Evolutionary conservation across 2,797 vertebrate species (phyloP), one percentile per base, ranked within the genome.

Genomic region (Aerospiza tachiro): DNA sequence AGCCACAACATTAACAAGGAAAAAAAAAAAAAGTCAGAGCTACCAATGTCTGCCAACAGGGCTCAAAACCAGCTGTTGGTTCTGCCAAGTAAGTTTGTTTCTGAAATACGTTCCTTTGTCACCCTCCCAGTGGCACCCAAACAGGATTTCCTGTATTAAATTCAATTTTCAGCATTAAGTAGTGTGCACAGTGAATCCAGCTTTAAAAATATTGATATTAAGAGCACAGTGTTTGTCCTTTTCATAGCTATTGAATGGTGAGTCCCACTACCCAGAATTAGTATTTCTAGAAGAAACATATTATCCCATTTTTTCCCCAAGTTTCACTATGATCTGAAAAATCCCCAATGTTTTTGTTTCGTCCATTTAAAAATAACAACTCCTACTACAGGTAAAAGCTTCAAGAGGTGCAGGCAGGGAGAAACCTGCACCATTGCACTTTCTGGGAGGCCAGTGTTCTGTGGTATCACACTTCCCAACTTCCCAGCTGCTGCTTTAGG

Each of bases 131-230:
- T 18, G 50, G 49, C 71, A 93, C 52, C 42, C 75, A 90, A 91
- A 80, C 42, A 86, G 62, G 72, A 93, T 89, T 86, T 95, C 82
- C 95, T 82, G 55, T 33, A 86, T 82, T 71, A 89, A 93, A 90
- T 5, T 88, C 1, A 26, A 74, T 95, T 90, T 93, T 86, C 58
- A 86, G 52, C 61, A 74, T 67, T 50, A 88, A 67, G 80, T 13
- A 68, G 15, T 9, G 16, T 15, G 52, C 12, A 80, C 15, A 80
- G 47, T 5, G 42, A 91, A 72, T 21, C 18, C 58, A 81, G 59
- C 40, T 85, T 90, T 80, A 45, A 95, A 96, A 92, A 52, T 18
- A 82, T 2, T 73, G 59, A 82, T n/a, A 44, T 50, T 28, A 63
- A 72, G 40, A 77, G 31, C 40, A 47, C 0, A 61, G 17, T 23